Evolutionary conservation across 2,888 invertebrate species (phyloP).

Genomic region (Scaptomyza cyrtandrae): DNA sequence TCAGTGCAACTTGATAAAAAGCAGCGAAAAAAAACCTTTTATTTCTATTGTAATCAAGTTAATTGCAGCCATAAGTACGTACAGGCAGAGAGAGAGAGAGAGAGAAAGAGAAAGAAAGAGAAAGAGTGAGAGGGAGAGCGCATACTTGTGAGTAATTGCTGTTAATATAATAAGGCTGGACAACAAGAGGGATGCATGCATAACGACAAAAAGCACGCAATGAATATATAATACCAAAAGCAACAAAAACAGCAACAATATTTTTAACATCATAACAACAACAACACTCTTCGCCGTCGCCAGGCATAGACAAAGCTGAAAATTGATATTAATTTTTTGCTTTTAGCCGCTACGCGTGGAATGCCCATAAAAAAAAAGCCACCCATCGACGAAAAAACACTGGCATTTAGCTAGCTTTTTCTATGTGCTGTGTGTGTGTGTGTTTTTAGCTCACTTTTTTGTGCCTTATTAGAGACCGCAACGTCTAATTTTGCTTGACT

Average conservation of each 20-base stretch:
- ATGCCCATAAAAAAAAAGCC: conserved; percentile 65
- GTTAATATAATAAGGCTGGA: conserved; percentile 69
- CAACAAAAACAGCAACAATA: conserved; percentile 16
- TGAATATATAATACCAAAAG: conserved; percentile 52
- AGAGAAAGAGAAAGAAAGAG: conserved; percentile 8
- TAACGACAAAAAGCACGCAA: conserved; percentile 72
- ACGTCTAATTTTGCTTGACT: conserved; percentile 39
- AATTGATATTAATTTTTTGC: conserved; percentile 80
- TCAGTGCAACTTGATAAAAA: conserved; percentile 20
- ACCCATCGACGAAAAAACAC: too few relatives aligned
- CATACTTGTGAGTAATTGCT: conserved; percentile 76
- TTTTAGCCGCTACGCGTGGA: conserved; percentile 49
- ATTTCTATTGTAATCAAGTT: conserved; percentile 72
- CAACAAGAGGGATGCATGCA: conserved; percentile 52
- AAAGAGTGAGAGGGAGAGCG: conserved; percentile 31
- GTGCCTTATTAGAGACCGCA: conserved; percentile 51
- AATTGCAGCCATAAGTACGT: conserved; percentile 57
- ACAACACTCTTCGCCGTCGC: conserved; percentile 15
- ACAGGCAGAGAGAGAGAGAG: conserved; percentile 1
- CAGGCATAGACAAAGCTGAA: conserved; percentile 70
- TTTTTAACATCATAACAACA: conserved; percentile 41
- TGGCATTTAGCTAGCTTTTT: conserved; percentile 21
- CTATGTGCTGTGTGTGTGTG: conserved; percentile 30
- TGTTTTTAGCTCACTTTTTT: conserved; percentile 48
- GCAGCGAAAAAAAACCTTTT: conserved; percentile 25